phyloP scores from a whole-genome alignment of 2,113 vertebrate species.

The Megaptera novaeangliae region DNA sequence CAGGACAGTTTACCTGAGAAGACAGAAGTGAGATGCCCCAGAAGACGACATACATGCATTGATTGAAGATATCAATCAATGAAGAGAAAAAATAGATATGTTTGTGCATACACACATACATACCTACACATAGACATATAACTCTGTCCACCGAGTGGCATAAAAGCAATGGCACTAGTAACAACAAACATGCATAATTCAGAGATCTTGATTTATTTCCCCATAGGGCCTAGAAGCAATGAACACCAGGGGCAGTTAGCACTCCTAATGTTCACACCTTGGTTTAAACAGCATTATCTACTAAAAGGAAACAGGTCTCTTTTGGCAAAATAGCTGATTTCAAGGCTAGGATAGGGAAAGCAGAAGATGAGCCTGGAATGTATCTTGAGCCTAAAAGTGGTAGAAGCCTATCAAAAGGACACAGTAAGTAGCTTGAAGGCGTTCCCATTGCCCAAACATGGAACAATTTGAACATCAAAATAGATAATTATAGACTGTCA shows the following conservation, averaged over 20 bases:
- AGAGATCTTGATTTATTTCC: not conserved
- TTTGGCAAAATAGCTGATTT: not conserved
- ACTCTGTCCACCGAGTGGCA: not conserved
- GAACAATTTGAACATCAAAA: not conserved
- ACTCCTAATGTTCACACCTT: not conserved
- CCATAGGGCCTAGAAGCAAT: not conserved
- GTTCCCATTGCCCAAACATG: not conserved
- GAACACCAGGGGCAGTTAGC: not conserved
- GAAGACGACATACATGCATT: not conserved
- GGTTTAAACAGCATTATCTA: not conserved
- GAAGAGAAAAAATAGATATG: not conserved
- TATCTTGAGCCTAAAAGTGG: not conserved
- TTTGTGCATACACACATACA: not conserved
- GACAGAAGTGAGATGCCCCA: rapidly evolving
- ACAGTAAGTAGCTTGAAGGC: not conserved
- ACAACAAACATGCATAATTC: not conserved
- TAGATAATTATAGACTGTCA: not conserved
- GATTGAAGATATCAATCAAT: not conserved
- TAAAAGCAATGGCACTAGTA: not conserved
- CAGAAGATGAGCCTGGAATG: not conserved
- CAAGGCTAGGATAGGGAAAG: not conserved
- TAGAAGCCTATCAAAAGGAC: not conserved
- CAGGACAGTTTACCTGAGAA: not conserved
- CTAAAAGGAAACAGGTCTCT: not conserved
- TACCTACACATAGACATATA: not conserved